Conservation (phyloP, 2,797 vertebrate species). For the Cossypha niveicapilla region DNA sequence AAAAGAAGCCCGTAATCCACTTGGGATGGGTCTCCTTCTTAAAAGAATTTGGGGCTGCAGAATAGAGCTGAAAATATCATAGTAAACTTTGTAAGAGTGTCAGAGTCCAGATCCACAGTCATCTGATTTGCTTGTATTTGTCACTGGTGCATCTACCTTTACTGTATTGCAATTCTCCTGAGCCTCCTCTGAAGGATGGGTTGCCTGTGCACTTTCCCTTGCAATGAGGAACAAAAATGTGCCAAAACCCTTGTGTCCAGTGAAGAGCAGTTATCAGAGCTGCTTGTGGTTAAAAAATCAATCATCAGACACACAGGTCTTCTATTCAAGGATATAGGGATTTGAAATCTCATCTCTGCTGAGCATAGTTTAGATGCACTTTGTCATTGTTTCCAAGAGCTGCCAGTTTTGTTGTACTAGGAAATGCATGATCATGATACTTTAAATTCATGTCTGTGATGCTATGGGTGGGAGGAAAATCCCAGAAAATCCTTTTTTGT, state of each 20-base stretch:
- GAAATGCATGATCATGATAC: not conserved
- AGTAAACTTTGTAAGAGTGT: not conserved
- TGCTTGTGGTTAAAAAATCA: not conserved
- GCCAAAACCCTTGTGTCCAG: not conserved
- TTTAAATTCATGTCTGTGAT: not conserved
- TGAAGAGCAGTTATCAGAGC: not conserved
- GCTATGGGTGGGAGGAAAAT: not conserved
- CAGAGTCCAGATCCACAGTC: not conserved
- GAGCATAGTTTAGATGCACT: not conserved
- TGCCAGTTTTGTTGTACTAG: not conserved
- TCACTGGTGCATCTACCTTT: not conserved
- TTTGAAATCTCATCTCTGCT: not conserved
- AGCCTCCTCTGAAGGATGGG: not conserved
- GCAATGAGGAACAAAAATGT: not conserved
- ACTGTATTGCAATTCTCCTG: fast-evolving
- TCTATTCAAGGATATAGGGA: not conserved
- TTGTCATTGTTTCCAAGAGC: not conserved
- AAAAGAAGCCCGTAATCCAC: not conserved
- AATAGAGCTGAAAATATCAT: not conserved
- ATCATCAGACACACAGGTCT: not conserved
- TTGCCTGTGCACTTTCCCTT: not conserved
- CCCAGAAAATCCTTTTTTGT: not conserved
- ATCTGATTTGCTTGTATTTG: not conserved
- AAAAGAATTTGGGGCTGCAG: not conserved
- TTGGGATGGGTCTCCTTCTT: not conserved